Conservation (phyloP, 2,113 vertebrate genomes). For the Emberiza fucata region DNA sequence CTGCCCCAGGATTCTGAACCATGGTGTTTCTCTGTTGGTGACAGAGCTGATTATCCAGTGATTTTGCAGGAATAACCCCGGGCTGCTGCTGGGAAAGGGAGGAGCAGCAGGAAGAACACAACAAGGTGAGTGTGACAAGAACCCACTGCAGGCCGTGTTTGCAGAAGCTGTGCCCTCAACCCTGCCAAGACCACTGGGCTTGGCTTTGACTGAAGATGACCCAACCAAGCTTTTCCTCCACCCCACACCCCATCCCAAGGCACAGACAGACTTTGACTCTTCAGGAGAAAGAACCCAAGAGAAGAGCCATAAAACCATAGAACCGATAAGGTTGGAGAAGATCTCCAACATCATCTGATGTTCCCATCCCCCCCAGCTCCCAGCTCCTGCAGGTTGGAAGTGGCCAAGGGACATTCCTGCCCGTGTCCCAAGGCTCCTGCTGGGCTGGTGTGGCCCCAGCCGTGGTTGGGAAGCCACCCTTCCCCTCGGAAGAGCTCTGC, state of each 20-base stretch:
- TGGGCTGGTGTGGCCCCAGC: neutral
- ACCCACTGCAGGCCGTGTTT: accelerated
- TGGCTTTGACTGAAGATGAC: no score
- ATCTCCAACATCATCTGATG: accelerated
- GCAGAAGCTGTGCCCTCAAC: neutral
- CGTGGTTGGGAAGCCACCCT: neutral
- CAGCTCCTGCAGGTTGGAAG: neutral
- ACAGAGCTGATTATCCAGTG: neutral
- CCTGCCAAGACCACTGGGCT: neutral
- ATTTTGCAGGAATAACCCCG: neutral
- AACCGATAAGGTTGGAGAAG: accelerated
- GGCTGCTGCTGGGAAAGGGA: neutral
- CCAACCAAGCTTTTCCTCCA: neutral
- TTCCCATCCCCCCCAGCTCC: neutral
- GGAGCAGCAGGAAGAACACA: neutral
- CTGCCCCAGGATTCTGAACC: neutral
- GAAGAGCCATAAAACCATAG: neutral
- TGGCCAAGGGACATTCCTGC: neutral
- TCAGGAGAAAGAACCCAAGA: neutral
- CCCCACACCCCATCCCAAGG: neutral
- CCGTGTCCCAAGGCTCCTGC: neutral
- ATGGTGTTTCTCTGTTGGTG: neutral
- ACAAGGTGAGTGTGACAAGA: accelerated
- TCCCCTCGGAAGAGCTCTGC: neutral
- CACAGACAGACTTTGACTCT: neutral